Base-by-base conservation (phyloP, 2,888 invertebrate species). In the Eupsilia transversa region DNA sequence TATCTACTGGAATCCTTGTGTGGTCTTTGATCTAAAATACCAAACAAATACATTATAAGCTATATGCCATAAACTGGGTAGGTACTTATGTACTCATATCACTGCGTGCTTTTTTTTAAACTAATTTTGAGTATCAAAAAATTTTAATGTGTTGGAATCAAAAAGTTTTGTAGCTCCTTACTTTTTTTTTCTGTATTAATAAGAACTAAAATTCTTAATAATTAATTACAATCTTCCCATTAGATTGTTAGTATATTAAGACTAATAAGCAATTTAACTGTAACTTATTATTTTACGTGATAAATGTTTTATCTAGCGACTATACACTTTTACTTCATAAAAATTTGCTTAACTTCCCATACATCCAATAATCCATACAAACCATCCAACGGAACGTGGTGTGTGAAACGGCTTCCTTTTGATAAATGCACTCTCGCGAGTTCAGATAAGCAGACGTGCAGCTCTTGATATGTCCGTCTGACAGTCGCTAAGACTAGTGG, bases 391-490 rank as follows among this genome's bases (percentile, higher is more conserved):
- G 3, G 23, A 46, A 14, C 4, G 75, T 43, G 17, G 64, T 67
- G 85, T 88, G 84, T 89, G 84, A 83, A 89, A 76, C 80, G 80
- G 79, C 80, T 75, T 79, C 71, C 81, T 72, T 86, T 87, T 92
- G 90, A 92, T 92, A 91, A 92, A 92, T 91, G 89, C 87, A 86
- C 88, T 89, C 84, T 86, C 83, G 87, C 87, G 79, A 88, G 86
- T 77, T 77, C 80, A 91, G 92, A 92, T 91, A 92, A 91, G 89
- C 90, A 90, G 89, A 89, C 90, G 87, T 90, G 85, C 84, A 88
- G 87, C 89, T 83, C 87, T 91, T 89, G 90, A 88, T 91, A 91
- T 90, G 89, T 91, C 90, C 89, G 88, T 80, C 91, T 89, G 90
- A 91, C 89, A 91, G 86, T 80, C 75, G 74, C 89, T 87, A 87